phyloP scores from a whole-genome alignment of 1,140 invertebrate species.

The Uloborus diversus region DNA sequence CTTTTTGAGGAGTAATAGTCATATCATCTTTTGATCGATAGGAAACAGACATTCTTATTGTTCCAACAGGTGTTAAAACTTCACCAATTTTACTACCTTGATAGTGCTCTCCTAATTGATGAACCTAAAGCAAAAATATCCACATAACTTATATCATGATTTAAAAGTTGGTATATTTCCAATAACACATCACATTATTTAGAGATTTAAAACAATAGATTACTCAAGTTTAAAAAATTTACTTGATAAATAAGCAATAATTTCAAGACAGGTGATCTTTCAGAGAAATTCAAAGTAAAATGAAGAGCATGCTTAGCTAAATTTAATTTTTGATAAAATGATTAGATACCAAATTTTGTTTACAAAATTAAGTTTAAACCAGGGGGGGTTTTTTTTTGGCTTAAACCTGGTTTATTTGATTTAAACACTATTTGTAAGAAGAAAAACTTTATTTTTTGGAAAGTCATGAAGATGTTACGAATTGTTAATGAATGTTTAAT shows the following conservation, averaged over 20 bases:
- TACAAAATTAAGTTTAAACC: no score
- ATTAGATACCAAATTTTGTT: no score
- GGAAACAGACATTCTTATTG: slow-evolving; percentile 78
- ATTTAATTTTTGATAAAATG: no score
- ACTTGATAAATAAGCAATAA: neutral
- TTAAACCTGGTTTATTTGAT: no score
- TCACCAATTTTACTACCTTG: slow-evolving; percentile 83
- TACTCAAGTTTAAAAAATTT: neutral
- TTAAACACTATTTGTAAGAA: no score
- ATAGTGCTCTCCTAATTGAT: slow-evolving; percentile 73
- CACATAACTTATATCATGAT: no score
- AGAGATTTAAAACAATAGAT: neutral
- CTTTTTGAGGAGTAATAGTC: slow-evolving; percentile 84
- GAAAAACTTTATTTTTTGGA: no score
- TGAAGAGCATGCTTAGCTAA: neutral
- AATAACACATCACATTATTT: neutral
- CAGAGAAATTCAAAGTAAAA: neutral
- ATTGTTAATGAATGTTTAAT: no score
- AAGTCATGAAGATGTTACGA: no score
- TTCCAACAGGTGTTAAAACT: slow-evolving; percentile 83
- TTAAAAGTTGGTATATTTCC: neutral
- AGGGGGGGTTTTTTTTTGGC: no score
- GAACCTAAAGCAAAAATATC: slow-evolving; percentile 61
- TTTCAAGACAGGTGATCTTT: neutral
- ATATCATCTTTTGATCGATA: slow-evolving; percentile 81